Evolutionary conservation across 2,888 invertebrate genomes (phyloP).

Genomic region (Drosophila silvestris): DNA sequence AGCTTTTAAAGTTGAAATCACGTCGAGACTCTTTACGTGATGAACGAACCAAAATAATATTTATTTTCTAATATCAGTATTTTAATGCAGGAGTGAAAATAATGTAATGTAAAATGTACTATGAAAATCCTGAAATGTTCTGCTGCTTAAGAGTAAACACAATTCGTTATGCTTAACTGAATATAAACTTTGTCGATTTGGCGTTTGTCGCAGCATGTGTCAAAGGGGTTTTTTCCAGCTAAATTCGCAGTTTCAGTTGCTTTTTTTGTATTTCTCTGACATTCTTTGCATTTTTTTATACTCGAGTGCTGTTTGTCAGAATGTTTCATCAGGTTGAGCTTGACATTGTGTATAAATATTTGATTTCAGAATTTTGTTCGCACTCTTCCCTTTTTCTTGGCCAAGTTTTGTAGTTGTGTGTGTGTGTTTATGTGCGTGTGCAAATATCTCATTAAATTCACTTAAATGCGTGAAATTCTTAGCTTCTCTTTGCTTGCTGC

Average conservation of each 20-base stretch:
- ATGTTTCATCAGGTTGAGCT: conserved; percentile 41
- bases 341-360: conserved; percentile 62
- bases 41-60: background rate
- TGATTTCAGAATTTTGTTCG: conserved; percentile 51
- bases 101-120: background rate
- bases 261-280: conserved; percentile 26
- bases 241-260: conserved; percentile 41
- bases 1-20: background rate
- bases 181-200: conserved; percentile 20
- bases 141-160: conserved; percentile 14
- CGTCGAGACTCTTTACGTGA: background rate
- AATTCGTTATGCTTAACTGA: conserved; percentile 12
- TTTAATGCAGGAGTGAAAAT: background rate
- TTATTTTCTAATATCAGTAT: background rate
- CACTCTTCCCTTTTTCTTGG: conserved; percentile 22
- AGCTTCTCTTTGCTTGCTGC: conserved; percentile 33
- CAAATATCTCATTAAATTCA: conserved; percentile 53
- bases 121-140: background rate
- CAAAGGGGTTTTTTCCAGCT: conserved; percentile 44
- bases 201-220: conserved; percentile 47
- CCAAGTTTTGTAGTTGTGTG: conserved; percentile 15
- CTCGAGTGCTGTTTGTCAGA: conserved; percentile 31
- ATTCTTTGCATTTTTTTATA: conserved; percentile 61
- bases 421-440: conserved; percentile 19
- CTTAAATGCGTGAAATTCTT: conserved; percentile 66